phyloP scores from a whole-genome alignment of 2,888 invertebrate genomes.

The Artemia sinica region DNA sequence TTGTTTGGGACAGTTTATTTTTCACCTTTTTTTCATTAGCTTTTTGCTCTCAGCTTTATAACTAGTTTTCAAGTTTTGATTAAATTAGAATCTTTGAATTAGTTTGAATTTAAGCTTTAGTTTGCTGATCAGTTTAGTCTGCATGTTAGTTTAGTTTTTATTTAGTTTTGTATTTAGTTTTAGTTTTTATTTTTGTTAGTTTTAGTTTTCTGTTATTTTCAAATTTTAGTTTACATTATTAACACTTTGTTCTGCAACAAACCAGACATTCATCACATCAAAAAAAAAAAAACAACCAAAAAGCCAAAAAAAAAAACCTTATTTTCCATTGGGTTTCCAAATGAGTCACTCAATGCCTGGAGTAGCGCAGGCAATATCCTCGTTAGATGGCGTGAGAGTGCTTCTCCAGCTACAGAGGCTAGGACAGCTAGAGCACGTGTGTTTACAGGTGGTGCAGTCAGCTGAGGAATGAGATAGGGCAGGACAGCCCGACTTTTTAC shows the following conservation, averaged over 20 bases:
- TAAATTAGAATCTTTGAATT: not conserved
- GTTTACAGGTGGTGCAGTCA: slow-evolving; percentile 73
- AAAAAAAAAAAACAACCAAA: not conserved
- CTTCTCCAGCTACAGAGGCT: slow-evolving; percentile 83
- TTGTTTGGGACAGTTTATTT: too few relatives aligned
- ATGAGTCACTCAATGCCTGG: slow-evolving; percentile 49
- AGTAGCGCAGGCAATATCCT: slow-evolving; percentile 83
- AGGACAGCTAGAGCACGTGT: slow-evolving; percentile 82
- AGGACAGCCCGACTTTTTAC: slow-evolving; percentile 87
- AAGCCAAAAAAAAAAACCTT: slow-evolving; percentile 29
- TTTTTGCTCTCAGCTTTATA: not conserved
- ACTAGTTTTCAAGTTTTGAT: not conserved
- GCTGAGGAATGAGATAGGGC: slow-evolving; percentile 85
- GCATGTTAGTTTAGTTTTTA: not conserved
- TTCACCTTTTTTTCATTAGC: too few relatives aligned
- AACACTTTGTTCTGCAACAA: not conserved
- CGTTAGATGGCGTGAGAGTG: slow-evolving; percentile 69
- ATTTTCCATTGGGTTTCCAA: slow-evolving; percentile 44
- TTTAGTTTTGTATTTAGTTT: not conserved
- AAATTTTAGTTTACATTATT: not conserved
- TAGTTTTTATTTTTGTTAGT: not conserved
- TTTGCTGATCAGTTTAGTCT: not conserved
- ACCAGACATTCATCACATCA: not conserved
- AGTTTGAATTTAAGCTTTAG: too few relatives aligned
- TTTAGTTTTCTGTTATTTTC: not conserved